Base-by-base conservation (phyloP, 1,140 invertebrate genomes). In the Leucophenga varia region DNA sequence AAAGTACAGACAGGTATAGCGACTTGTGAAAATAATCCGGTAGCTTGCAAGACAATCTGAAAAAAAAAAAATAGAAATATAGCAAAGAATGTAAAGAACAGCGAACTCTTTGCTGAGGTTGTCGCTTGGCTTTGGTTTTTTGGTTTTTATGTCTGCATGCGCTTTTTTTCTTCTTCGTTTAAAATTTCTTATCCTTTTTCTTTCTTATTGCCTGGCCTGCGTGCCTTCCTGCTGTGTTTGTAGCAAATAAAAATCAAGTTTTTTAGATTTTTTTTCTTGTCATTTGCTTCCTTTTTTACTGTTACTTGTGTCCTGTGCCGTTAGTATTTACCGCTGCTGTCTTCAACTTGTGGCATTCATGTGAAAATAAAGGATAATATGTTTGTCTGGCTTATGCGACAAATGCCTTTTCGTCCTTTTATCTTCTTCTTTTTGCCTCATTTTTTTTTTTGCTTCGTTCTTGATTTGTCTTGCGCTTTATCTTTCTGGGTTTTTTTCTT, bases 101-200 rank as follows among this genome's bases (percentile, higher is more conserved):
- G 48, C n/a, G n/a, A n/a, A n/a, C n/a, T n/a, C n/a, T n/a, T n/a
- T n/a, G 50, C 43, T 49, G 46, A 41, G 22, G 35, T 40, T 59
- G 53, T 30, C 42, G 40, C 45, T 40, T 40, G 38, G 21, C 36
- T 47, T 16, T 42, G 44, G 53, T 46, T 52, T 20, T 50, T 21
- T 31, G n/a, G n/a, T n/a, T n/a, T n/a, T n/a, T n/a, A n/a, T n/a
- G n/a, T n/a, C n/a, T n/a, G 32, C n/a, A 31, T 36, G 28, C 16
- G 28, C 13, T 42, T 39, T 59, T 53, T 43, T 44, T 36, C n/a
- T 30, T 12, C 25, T 19, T 18, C 21, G 22, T 5, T 25, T 22
- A 41, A 30, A 9, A 22, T 47, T 13, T 39, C n/a, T n/a, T n/a
- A n/a, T n/a, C n/a, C n/a, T 19, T 16, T 12, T 20, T 22, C 30